phyloP scores from a whole-genome alignment of 53 echinoderm and acorn worm species.

The Glandiceps talaboti region DNA sequence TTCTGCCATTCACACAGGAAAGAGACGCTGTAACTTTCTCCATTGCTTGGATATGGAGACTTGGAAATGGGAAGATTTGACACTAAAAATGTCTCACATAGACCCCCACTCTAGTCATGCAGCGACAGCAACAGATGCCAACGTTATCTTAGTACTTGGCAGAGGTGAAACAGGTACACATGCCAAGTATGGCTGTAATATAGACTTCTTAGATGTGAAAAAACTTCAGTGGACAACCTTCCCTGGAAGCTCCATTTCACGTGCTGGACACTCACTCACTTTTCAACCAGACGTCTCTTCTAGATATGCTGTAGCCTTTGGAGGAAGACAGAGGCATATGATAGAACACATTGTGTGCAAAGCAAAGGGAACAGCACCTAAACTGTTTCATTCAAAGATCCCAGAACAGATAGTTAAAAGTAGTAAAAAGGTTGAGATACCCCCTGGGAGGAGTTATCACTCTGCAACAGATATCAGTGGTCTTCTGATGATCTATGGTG shows the following conservation, averaged over 20 bases:
- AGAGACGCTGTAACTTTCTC: constrained; percentile 42
- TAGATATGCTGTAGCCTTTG: constrained; percentile 29
- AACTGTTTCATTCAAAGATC: constrained; percentile 14
- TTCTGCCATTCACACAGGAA: constrained; percentile 14
- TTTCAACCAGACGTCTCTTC: constrained; percentile 27
- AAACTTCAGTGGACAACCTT: constrained; percentile 31
- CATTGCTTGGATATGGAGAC: constrained; percentile 26
- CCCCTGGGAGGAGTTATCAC: constrained; percentile 39
- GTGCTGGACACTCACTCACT: constrained; percentile 37
- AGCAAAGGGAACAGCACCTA: constrained; percentile 13
- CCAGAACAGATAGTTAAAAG: constrained; percentile 16
- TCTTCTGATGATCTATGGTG: constrained; percentile 27
- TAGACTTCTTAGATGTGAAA: constrained; percentile 35
- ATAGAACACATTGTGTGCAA: constrained; percentile 40
- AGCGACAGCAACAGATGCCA: constrained; percentile 25
- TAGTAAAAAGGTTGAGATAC: constrained; percentile 25
- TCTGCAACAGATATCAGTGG: constrained; percentile 22
- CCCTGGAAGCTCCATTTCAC: constrained; percentile 39
- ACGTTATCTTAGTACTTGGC: constrained; percentile 29
- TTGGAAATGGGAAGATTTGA: constrained; percentile 23
- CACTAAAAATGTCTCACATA: constrained; percentile 21
- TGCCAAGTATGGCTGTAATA: constrained; percentile 51
- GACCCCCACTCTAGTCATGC: constrained; percentile 53
- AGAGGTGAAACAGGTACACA: constrained; percentile 50
- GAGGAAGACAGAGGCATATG: constrained; percentile 36